Base-by-base conservation (phyloP, 2,113 vertebrate genomes). In the Phaethon lepturus region DNA sequence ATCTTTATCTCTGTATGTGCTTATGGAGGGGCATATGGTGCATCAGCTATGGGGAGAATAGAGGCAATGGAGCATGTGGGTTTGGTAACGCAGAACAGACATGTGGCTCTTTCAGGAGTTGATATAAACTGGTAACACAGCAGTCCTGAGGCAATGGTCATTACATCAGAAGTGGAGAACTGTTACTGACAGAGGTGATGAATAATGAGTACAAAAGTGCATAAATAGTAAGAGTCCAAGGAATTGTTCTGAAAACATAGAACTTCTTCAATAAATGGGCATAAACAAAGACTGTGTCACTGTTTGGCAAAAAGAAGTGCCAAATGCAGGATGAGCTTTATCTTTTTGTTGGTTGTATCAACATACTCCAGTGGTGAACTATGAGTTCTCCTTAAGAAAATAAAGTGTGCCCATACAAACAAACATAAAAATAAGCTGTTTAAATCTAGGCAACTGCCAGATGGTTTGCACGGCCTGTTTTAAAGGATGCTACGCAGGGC, bases 271-370 rank as follows among this genome's bases (percentile, higher is more conserved):
- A 84, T 63, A 86, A 94, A 63, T 28, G 28, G 24, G 20, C 40
- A 77, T 38, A 81, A 94, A 77, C 69, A 55, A 72, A 50, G 62
- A 18, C 33, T 49, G 16, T 69, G 55, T 77, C 86, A 81, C 60
- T 59, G 64, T 60, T 60, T 97, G 83, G 91, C 89, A 77, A 67
- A 73, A 80, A 25, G 53, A 73, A 77, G 52, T 71, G 75, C 73
- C 25, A 14, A 50, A 45, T 12, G 25, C 69, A 59, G 78, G 25
- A 44, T 45, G 26, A 71, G 68, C 59, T 80, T 96, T 94, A 63
- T 95, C 77, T 93, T 90, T 49, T 35, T 18, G 67, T 90, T 86
- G 95, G 71, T 78, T 92, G 18, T 86, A 55, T 81, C 91, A 95
- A 75, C 84, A 93, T 71, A 80, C 19, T 85, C 8, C 44, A 67